Evolutionary conservation across 2,888 invertebrate species (phyloP), one percentile per base, ranked within the genome.

Genomic region (Leptopilina myrica): DNA sequence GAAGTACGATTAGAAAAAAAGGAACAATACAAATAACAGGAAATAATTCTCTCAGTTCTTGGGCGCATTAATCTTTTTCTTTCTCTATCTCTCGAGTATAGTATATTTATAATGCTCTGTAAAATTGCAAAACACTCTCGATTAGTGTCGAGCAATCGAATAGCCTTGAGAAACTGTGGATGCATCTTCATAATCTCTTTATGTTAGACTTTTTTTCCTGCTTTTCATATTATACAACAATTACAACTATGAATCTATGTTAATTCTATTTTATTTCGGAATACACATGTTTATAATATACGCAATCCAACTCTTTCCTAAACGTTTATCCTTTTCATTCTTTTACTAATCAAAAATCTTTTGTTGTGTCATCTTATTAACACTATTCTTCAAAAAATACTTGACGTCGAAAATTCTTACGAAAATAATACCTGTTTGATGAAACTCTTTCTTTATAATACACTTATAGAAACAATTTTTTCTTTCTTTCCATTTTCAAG

Each of bases 81-180:
- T 9, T 46, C 46, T 46, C 46, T 46, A 7, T 46, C 46, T 46
- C 9, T 46, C 46, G 69, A 69, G 53, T 33, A 33, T 33, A 3
- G 33, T 33, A 33, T 33, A 33, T 20, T 1, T 20, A 33, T 33
- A 33, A 33, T 33, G 2, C 33, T 33, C 2, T 33, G 33, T 33
- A 33, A 33, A 73, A 73, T 73, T 73, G 69, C 69, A 73, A 67
- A 67, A 73, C 26, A 73, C 69, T 73, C 69, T 73, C 69, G 56
- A 53, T 73, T 73, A 73, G 49, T 14, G 67, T 49, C 49, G 67
- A 12, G 46, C 49, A 20, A 67, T 67, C 46, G 67, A 67, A 67
- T 46, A 67, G 67, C 69, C 69, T 73, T 73, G 69, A 49, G 69
- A 33, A 5, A 53, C 69, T 73, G 33, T 73, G 69, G 20, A 53